phyloP scores from a whole-genome alignment of 1,140 invertebrate species.

The Medauroidea extradentata region DNA sequence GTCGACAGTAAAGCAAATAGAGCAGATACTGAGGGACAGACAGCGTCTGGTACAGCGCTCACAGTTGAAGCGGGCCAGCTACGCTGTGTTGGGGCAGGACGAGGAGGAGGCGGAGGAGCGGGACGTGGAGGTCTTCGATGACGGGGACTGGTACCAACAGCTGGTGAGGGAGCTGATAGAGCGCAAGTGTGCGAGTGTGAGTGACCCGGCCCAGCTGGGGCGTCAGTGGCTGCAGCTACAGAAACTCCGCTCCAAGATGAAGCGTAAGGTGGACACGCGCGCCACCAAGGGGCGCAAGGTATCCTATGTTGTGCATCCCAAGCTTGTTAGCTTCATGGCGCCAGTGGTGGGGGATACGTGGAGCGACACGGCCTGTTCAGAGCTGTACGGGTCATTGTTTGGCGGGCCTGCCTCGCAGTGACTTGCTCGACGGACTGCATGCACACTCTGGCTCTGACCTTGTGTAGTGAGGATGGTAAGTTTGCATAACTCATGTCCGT shows the following conservation, averaged over 20 bases:
- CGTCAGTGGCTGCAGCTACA: constrained; percentile 88
- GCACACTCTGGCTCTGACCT: too few species aligned
- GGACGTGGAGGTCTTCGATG: constrained; percentile 88
- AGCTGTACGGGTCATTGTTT: constrained; percentile 80
- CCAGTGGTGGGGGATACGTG: constrained; percentile 64
- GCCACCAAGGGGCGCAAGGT: constrained; percentile 90
- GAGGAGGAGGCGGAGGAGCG: constrained; percentile 53
- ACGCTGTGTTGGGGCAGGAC: constrained; percentile 62
- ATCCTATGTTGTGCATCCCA: constrained; percentile 84
- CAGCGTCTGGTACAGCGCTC: constrained; percentile 71
- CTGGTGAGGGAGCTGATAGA: constrained; percentile 88
- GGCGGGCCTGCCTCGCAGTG: constrained; percentile 42
- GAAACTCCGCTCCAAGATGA: constrained; percentile 80
- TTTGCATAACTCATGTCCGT: too few species aligned
- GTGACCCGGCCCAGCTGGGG: constrained; percentile 74
- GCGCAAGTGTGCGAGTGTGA: constrained; percentile 74
- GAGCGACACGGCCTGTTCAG: constrained; percentile 72
- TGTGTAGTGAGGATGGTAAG: too few species aligned
- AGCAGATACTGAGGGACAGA: constrained; percentile 76
- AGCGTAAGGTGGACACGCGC: constrained; percentile 83
- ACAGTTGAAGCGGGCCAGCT: constrained; percentile 72
- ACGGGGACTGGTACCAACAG: constrained; percentile 96
- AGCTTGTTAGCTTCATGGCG: constrained; percentile 93
- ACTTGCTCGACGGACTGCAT: too few species aligned
- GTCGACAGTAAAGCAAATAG: constrained; percentile 78